Evolutionary conservation across 30 jellyfish, hydroid and myxozoan genomes (phyloP).

Genomic region (Hydra vulgaris): DNA sequence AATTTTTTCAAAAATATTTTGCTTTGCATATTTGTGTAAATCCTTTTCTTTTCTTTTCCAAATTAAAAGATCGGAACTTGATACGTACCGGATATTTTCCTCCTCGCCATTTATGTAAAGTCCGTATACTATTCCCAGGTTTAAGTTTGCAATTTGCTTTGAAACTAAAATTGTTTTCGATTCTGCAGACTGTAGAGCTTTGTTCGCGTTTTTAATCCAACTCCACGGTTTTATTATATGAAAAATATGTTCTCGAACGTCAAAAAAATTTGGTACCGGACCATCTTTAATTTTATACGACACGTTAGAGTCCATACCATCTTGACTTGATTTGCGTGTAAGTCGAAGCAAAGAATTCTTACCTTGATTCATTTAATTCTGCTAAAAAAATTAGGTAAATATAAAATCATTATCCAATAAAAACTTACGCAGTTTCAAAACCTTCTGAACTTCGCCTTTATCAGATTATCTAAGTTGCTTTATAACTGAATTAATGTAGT

Average conservation of each 20-base stretch:
- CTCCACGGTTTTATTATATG: conserved; percentile 28
- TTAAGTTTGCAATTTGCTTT: conserved; percentile 13
- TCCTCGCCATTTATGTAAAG: conserved; percentile 12
- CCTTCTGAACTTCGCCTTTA: too few species aligned
- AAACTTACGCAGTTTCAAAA: too few species aligned
- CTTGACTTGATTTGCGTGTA: conserved; percentile 26
- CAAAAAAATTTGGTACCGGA: conserved; percentile 12
- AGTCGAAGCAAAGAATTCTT: conserved; percentile 11
- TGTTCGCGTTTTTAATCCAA: conserved; percentile 27
- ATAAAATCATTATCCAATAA: too few species aligned
- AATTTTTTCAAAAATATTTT: conserved; percentile 20
- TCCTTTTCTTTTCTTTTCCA: conserved; percentile 41
- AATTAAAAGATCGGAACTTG: conserved; percentile 8
- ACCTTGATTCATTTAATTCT: not conserved
- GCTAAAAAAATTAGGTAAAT: too few species aligned
- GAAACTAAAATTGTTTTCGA: conserved; percentile 5
- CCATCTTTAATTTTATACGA: conserved; percentile 10
- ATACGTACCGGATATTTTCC: conserved; percentile 24
- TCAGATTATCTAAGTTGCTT: too few species aligned
- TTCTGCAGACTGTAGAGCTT: conserved; percentile 4
- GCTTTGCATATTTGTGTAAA: conserved; percentile 21
- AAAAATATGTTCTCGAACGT: conserved; percentile 16
- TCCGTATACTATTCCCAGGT: conserved; percentile 19
- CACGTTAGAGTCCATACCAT: not conserved
- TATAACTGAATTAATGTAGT: too few species aligned